Evolutionary conservation across 2,888 invertebrate species (phyloP), one percentile per base, ranked within the genome.

Genomic region (Tetranychus truncatus): DNA sequence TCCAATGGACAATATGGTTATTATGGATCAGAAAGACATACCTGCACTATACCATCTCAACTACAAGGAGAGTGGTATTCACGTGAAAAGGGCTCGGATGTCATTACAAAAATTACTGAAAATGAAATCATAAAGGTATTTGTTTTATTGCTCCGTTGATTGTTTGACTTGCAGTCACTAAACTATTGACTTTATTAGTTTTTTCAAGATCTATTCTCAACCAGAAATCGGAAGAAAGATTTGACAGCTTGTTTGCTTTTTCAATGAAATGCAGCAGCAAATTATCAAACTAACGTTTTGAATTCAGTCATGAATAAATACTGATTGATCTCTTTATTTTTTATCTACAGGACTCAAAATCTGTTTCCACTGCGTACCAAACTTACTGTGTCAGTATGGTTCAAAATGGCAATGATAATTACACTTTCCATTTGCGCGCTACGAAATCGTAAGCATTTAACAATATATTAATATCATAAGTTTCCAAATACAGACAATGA

Each of bases 51-150:
- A 81, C 92, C 93, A 45, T 81, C 87, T 78, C 88, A 91, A 72
- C 83, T 94, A 73, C 86, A 91, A 80, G 93, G 92, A 77, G 87
- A 90, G 55, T 94, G 94, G 94, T 94, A 92, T 83, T 92, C 92
- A 3, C 89, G 91, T 86, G 93, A 94, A 86, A 88, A 88, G 9
- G 69, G 69, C 18, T 20, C 11, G 84, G 72, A 46, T 44, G 20
- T 69, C 21, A 24, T 21, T 11, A 69, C 69, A 11, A 69, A 18
- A 20, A 21, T 69, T 20, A 6, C 20, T 20, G 21, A 24, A 69
- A 55, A 9, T 55, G 55, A 55, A 15, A 55, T 55, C 9, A 55
- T 55, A 15, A 55, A 55, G 55, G 55, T 55, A 34, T 5, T 34
- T 34, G 34, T 1, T 34, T 34, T 34, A 34, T 34, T 34, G 3